Percentiles rank a stretch among this genome's conserved stretches.
These are phyloP conservation scores for Drymodes brunneopygia DNA, from an alignment of 2,113 vertebrate species.

Conservation along the genomic window DNA sequence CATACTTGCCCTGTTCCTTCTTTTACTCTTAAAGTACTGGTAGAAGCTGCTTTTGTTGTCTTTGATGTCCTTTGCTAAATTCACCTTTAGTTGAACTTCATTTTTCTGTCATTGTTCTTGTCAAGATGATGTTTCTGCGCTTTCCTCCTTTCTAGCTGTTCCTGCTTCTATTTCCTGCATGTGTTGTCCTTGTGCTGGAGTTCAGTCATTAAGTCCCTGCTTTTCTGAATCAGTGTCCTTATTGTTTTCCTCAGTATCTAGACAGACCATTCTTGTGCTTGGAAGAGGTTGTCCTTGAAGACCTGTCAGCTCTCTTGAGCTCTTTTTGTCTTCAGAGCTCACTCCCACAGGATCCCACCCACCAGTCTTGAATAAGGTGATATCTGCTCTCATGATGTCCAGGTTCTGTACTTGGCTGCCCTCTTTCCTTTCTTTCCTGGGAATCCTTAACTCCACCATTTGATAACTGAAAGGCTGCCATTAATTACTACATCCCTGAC, in stretches of 20 bases:
- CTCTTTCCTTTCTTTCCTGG: not conserved
- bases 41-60: not conserved
- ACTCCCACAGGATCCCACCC: not conserved
- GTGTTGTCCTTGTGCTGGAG: not conserved
- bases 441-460: not conserved
- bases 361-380: not conserved
- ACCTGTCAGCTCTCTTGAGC: not conserved
- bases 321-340: not conserved
- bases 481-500: not conserved
- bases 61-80: not conserved
- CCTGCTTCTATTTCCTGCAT: not conserved
- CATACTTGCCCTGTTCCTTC: not conserved
- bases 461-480: not conserved
- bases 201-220: not conserved
- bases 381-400: not conserved
- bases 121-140: not conserved
- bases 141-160: not conserved
- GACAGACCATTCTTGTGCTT: not conserved
- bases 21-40: not conserved
- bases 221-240: not conserved
- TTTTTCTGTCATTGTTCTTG: not conserved
- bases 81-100: not conserved
- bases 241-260: not conserved
- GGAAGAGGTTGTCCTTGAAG: not conserved
- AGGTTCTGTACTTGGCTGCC: not conserved